Conservation (phyloP, 1,140 invertebrate genomes). For the Caenorhabditis tropicalis region DNA sequence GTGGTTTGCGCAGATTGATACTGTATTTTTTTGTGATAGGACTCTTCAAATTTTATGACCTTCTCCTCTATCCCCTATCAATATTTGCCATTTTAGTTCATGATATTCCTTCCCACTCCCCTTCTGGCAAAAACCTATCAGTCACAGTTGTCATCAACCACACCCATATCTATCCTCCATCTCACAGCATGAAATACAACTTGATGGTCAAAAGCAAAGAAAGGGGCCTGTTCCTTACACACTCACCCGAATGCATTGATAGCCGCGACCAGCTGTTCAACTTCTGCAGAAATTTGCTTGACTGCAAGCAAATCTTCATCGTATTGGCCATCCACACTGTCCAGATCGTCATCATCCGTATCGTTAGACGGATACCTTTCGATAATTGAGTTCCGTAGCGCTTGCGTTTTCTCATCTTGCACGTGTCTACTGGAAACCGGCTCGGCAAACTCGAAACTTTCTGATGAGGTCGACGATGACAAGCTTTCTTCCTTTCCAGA, state of each 20-base stretch:
- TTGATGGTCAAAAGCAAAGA: conserved; percentile 12
- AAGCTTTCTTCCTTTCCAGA: conserved; percentile 26
- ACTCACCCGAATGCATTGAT: conserved; percentile 33
- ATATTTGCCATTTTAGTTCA: conserved; percentile 35
- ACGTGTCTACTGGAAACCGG: neutral
- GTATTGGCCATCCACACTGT: neutral
- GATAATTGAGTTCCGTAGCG: conserved; percentile 21
- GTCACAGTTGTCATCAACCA: conserved; percentile 38
- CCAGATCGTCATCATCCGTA: neutral
- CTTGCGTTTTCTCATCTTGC: neutral
- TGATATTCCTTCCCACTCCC: neutral
- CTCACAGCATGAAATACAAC: neutral
- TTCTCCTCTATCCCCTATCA: conserved; percentile 4
- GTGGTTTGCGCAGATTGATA: conserved; percentile 23
- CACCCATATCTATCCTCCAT: neutral
- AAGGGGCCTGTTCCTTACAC: neutral
- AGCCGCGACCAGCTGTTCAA: conserved; percentile 31
- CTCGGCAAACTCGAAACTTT: conserved; percentile 42
- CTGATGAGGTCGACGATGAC: conserved; percentile 19
- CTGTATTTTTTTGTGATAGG: conserved; percentile 8
- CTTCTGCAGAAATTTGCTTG: conserved; percentile 30
- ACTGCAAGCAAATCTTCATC: conserved; percentile 21
- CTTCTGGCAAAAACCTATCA: conserved; percentile 21
- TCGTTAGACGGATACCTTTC: conserved; percentile 28
- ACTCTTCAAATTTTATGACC: conserved; percentile 34